A percentile compares a stretch with the other conserved stretches of the same genome.
Conservation (phyloP, 2,113 vertebrate species). For the Elephantulus edwardii region DNA sequence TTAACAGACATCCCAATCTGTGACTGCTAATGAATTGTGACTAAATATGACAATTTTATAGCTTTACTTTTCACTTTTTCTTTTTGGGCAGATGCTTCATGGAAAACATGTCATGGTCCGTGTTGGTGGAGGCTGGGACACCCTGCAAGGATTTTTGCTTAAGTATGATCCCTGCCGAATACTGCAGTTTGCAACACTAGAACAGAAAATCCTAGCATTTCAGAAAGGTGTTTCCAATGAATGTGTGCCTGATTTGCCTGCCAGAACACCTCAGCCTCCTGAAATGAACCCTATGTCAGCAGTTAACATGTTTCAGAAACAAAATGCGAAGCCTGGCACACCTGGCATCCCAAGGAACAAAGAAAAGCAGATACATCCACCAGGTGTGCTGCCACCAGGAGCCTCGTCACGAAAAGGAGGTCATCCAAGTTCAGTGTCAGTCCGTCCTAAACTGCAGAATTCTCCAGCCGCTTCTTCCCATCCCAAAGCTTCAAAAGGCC, state of each 20-base stretch:
- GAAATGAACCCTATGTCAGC: constrained; percentile 93
- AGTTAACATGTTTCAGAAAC: constrained; percentile 85
- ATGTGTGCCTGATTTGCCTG: constrained; percentile 58
- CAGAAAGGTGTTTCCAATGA: constrained; percentile 91
- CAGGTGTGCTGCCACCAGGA: constrained; percentile 41
- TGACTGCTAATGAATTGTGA: neutral
- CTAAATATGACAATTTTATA: neutral
- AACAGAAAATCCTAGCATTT: constrained; percentile 96
- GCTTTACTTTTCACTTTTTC: constrained; percentile 30
- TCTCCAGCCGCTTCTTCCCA: constrained; percentile 47
- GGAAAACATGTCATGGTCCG: constrained; percentile 99
- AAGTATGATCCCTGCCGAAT: constrained; percentile 96
- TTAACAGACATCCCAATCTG: neutral
- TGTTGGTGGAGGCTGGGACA: constrained; percentile 99
- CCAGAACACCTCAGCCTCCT: constrained; percentile 83
- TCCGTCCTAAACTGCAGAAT: constrained; percentile 74
- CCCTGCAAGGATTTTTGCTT: constrained; percentile 94
- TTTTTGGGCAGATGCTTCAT: constrained; percentile 92
- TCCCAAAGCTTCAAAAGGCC: constrained; percentile 67
- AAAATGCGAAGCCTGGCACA: constrained; percentile 77
- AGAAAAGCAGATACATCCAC: constrained; percentile 69
- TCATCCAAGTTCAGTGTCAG: neutral
- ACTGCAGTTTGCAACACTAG: constrained; percentile 96
- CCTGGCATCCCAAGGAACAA: constrained; percentile 55
- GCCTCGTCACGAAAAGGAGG: constrained; percentile 43